Base-by-base conservation (phyloP, 2,888 invertebrate genomes). In the Coenonympha arcania region DNA sequence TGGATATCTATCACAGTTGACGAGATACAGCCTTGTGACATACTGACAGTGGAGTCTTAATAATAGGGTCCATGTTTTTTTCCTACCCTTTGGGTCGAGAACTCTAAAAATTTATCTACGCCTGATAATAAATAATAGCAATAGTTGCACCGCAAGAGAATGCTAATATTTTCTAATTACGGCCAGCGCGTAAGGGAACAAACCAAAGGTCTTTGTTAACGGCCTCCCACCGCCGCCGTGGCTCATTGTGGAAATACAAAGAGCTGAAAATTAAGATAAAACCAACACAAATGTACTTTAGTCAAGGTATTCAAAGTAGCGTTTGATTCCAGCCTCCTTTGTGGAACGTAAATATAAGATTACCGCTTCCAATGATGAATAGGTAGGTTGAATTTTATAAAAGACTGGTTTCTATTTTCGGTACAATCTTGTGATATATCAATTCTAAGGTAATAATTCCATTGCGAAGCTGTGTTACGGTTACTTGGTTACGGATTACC, bases 211-310 rank as follows among this genome's bases (percentile, higher is more conserved):
- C 61, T 55, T 34, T 28, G 22, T 59, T 60, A 61, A 64, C 55
- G 56, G 48, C 41, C 54, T 54, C 53, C 52, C 57, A 43, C 48
- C 43, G 54, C 52, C 50, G 50, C 52, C 55, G 45, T 54, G 42
- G 54, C 54, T 56, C 62, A 62, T 63, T 65, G 62, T 64, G 57
- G 53, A 58, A 55, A 54, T 24, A 66, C 61, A 64, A 63, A 63
- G 62, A 57, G 55, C 55, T 48, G 56, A 59, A 59, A 63, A 65
- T 65, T 61, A 62, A 60, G 59, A 59, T 64, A 64, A 60, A 61
- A 58, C 59, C 60, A 49, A 58, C 60, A 57, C 57, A 59, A 62
- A 63, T 59, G 58, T 58, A n/a, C n/a, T n/a, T n/a, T n/a, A 56
- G 54, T 56, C 41, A 48, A 48, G 54, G 52, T 56, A 56, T 42